phyloP scores from a whole-genome alignment of 2,797 vertebrate species.

The Synanceia verrucosa region DNA sequence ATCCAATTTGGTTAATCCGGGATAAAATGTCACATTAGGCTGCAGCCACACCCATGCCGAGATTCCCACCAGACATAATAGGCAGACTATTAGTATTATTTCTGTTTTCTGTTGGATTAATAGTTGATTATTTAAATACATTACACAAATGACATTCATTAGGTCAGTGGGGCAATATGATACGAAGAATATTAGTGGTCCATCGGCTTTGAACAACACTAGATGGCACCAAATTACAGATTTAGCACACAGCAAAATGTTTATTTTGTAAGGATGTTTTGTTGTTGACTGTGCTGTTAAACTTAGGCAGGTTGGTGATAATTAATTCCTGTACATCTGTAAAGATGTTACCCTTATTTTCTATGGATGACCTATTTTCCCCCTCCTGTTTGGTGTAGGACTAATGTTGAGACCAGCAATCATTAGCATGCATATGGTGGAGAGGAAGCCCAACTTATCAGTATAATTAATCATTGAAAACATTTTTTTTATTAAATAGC shows the following conservation, averaged over 20 bases:
- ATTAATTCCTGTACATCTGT: too few relatives aligned
- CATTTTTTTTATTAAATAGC: too few relatives aligned
- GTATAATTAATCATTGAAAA: neutral
- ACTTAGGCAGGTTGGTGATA: neutral
- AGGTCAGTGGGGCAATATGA: neutral
- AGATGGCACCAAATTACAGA: constrained; percentile 46
- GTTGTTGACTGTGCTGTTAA: rapidly evolving
- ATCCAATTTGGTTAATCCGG: constrained; percentile 1
- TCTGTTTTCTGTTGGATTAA: neutral
- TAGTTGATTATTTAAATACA: neutral
- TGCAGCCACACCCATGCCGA: constrained; percentile 47
- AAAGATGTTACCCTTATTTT: constrained; percentile 1
- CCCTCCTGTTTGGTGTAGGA: neutral
- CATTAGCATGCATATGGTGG: constrained; percentile 1
- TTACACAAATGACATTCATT: neutral
- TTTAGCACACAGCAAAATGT: neutral
- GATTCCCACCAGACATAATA: neutral
- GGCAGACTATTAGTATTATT: neutral
- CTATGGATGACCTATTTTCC: constrained; percentile 37
- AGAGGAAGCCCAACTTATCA: neutral
- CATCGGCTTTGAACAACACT: constrained; percentile 23
- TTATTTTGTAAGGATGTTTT: neutral
- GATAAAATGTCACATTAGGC: neutral
- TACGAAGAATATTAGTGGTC: neutral
- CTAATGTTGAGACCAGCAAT: constrained; percentile 12